Evolutionary conservation across 2,113 vertebrate genomes (phyloP), one percentile per base, ranked within the genome.

Genomic region (Hipposideros armiger): DNA sequence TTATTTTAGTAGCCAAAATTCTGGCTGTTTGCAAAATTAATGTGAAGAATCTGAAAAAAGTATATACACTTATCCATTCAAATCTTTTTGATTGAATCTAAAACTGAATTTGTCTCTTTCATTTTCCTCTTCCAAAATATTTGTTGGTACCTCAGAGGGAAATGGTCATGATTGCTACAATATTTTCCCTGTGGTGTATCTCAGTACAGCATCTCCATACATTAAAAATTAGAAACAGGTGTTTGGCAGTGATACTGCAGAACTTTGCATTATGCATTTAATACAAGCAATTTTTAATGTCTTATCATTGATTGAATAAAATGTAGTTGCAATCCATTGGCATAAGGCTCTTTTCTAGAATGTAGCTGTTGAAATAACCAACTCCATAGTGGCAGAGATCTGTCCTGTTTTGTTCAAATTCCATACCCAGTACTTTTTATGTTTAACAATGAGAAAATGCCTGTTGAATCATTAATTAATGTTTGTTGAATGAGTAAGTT

Each of bases 51-150:
- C 42, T 78, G 54, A 4, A 10, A 36, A 77, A 50, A 42, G 11
- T 69, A 32, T 67, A 64, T 45, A 56, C 1, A 52, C 52, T 58
- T 90, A 67, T 7, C 28, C 92, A 40, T 24, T 83, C 11, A 36
- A 90, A 73, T 81, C 14, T 82, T 86, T 93, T 82, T 87, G 0
- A 20, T 86, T 91, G 26, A 9, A 16, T 73, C 22, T 88, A 22
- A 88, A 72, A 42, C 30, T 84, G 77, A 50, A 52, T 67, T 82
- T 60, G 36, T 72, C 36, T 91, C 52, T 93, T 88, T 80, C 10
- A 45, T 77, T 84, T 93, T 24, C 69, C 28, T 52, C 70, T 83
- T 78, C 73, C 40, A 88, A 80, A 94, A 58, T 81, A 67, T 50
- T 83, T 90, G 13, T 62, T 83, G 88, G 24, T 54, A 15, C 24